Evolutionary conservation across 2,888 invertebrate species (phyloP), one percentile per base, ranked within the genome.

Genomic region (Orchesellides sinensis): DNA sequence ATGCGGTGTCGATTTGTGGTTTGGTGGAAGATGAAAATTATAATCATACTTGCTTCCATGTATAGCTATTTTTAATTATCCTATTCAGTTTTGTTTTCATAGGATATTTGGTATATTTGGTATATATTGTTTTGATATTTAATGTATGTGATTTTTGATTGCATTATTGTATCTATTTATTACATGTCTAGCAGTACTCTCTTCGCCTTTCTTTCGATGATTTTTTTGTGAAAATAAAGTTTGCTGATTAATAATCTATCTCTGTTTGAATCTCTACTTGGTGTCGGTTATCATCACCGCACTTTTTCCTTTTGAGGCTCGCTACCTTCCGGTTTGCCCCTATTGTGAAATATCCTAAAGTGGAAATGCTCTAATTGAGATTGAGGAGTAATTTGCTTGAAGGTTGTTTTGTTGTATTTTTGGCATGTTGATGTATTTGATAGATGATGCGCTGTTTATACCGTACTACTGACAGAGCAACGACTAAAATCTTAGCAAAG

Each of bases 271-370:
- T 49, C 8, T 49, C 2, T 17, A 2, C 1, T 21, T 17, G 25
- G 23, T n/a, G n/a, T 17, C 25, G 25, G 23, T 61, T 21, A 65
- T 25, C 40, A 40, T 27, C 10, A 63, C 45, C 40, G 45, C 45
- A n/a, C 1, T 2, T n/a, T 17, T 1, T 68, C 68, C 68, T 68
- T 68, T 69, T 69, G 45, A 52, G 54, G 45, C 54, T 35, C 8
- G 10, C 27, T 40, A 70, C 65, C 79, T 79, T 79, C 79, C 79
- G 79, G 79, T 72, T 72, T 79, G 70, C 79, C 79, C 70, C 79
- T 45, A 79, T 79, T 79, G 79, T 79, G 79, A 72, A 59, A 72
- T 21, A 5, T 45, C 79, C 79, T 27, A 54, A 72, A 65, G 72
- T 65, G 79, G 70, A 72, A 63, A 19, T 72, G 72, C 65, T 79